A percentile compares a stretch with the other conserved stretches of the same genome.
These are phyloP conservation scores for Drosophila prosaltans DNA, from an alignment of 1,140 invertebrate genomes.

Conservation along the genomic window DNA sequence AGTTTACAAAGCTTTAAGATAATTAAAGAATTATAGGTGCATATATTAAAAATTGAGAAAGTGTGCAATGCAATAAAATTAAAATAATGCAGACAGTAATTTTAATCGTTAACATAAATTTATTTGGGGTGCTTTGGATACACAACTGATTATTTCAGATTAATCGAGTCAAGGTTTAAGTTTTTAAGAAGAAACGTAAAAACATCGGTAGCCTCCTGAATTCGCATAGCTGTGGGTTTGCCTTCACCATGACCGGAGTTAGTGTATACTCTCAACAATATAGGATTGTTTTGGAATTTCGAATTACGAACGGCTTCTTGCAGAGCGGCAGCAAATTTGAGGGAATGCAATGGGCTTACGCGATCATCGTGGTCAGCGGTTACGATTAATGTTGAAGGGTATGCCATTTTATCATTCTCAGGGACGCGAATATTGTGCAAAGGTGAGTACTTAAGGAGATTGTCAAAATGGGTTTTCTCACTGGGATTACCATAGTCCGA, in stretches of 20 bases:
- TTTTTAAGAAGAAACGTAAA: constrained; percentile 92
- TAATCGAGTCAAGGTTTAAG: constrained; percentile 84
- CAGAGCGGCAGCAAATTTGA: constrained; percentile 96
- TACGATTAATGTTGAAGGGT: constrained; percentile 94
- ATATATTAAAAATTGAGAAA: neutral
- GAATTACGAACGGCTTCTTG: constrained; percentile 89
- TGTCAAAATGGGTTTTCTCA: constrained; percentile 93
- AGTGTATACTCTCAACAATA: constrained; percentile 95
- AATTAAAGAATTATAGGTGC: no score
- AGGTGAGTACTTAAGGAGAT: constrained; percentile 96
- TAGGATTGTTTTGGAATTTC: constrained; percentile 90
- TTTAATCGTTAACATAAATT: constrained; percentile 1
- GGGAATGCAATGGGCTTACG: constrained; percentile 96
- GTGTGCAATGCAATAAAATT: neutral
- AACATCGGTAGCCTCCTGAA: constrained; percentile 94
- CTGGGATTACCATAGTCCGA: constrained; percentile 98
- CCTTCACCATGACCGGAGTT: constrained; percentile 98
- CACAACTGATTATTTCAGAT: constrained; percentile 30
- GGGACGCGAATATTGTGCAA: constrained; percentile 95
- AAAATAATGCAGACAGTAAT: neutral
- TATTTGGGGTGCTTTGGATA: neutral
- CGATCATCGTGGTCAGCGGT: constrained; percentile 99
- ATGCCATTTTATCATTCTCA: constrained; percentile 86
- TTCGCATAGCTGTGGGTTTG: constrained; percentile 92
- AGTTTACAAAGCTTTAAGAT: constrained; percentile 28